Base-by-base conservation (phyloP, 2,888 invertebrate genomes). In the Bimastos eiseni region DNA sequence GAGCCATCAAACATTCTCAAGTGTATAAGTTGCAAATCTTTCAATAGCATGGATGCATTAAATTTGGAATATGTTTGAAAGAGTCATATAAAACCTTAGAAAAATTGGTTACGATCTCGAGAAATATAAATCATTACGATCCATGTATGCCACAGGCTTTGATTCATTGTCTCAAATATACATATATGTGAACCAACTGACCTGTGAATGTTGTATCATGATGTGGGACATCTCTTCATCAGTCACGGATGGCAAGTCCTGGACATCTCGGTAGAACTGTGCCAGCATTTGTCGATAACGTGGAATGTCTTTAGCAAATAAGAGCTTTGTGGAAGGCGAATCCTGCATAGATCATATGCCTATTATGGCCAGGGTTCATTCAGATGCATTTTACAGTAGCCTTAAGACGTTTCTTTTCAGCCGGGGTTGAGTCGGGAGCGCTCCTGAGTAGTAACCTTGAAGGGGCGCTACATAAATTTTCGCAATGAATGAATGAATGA, bases 151-250 rank as follows among this genome's bases (percentile, higher is more conserved):
- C 30, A n/a, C n/a, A n/a, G n/a, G n/a, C n/a, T 70, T 70, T 70
- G 30, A 70, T 70, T 70, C 8, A 70, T n/a, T n/a, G 70, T 30
- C 13, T 70, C 70, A n/a, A n/a, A n/a, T 17, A n/a, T 70, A 8
- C 70, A 70, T 70, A 8, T n/a, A 70, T 70, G 30, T 70, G 11
- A 70, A 70, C 70, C n/a, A 30, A 88, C 86, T 33, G 92, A 95
- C 95, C 96, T 97, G 96, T 93, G 98, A 99, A 96, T 99, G 99
- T 96, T 98, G 92, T 92, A 94, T 94, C 96, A 97, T 96, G 93
- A 98, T 98, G 96, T 99, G 99, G 96, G 99, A 98, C 97, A 98
- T 98, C 90, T 98, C 98, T 96, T 98, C 98, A 98, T 99, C 99
- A 95, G 99, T 99, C 96, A 99, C 98, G 13, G 92, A 89, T 24